Percentiles rank a stretch among this genome's conserved stretches.
Evolutionary conservation across 1,140 invertebrate genomes (phyloP).

Genomic region (Magallana gigas): DNA sequence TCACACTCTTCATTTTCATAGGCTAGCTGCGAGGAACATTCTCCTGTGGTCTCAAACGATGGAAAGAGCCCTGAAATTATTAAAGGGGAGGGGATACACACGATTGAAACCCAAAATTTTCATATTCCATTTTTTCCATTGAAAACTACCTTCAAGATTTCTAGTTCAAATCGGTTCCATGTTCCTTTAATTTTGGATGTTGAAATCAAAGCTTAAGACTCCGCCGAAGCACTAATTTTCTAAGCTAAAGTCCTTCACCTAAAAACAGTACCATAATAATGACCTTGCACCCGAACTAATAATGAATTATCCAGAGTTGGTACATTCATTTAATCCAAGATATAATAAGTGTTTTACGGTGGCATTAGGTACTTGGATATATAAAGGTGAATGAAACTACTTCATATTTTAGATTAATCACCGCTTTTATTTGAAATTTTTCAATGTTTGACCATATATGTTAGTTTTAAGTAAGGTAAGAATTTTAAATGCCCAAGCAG

Average conservation of each 20-base stretch:
- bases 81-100: neutral
- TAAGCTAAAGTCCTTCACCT: neutral
- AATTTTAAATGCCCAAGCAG: too few species aligned
- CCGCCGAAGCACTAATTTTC: neutral
- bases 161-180: neutral
- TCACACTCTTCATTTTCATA: neutral
- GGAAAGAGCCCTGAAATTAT: neutral
- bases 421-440: too few species aligned
- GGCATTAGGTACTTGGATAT: too few species aligned
- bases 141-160: neutral
- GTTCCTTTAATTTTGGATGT: neutral
- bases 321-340: too few species aligned
- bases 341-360: too few species aligned
- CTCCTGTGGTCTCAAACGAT: neutral
- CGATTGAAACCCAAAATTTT: neutral
- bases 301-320: neutral
- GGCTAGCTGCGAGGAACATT: neutral
- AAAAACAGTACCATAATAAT: neutral
- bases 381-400: too few species aligned
- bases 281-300: neutral
- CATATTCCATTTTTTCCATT: neutral
- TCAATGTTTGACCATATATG: too few species aligned
- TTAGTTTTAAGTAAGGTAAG: too few species aligned
- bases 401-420: too few species aligned
- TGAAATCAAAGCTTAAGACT: neutral